A percentile compares a stretch with the other conserved stretches of the same genome.
These are phyloP conservation scores for Escarpia spicata DNA, from an alignment of 2,888 invertebrate species.

Conservation along the genomic window DNA sequence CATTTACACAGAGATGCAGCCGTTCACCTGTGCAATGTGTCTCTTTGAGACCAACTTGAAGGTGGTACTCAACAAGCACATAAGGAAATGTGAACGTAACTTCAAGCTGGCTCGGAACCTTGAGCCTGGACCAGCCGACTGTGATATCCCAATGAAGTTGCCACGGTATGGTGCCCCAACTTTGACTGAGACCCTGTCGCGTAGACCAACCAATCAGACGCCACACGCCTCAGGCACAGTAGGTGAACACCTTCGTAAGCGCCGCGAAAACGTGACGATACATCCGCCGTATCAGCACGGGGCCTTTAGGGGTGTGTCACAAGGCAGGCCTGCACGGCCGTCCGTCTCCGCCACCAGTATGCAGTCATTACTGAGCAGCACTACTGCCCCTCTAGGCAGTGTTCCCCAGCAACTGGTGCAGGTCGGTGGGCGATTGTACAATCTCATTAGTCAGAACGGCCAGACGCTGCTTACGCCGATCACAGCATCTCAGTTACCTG, in stretches of 20 bases:
- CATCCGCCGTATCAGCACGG: not conserved
- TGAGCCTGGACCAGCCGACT: slow-evolving; percentile 70
- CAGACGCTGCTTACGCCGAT: slow-evolving; percentile 28
- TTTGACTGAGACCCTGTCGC: not conserved
- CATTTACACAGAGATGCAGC: slow-evolving; percentile 48
- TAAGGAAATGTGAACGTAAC: slow-evolving; percentile 86
- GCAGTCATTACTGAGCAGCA: slow-evolving; percentile 24
- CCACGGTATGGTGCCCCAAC: not conserved
- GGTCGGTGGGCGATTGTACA: slow-evolving; percentile 31
- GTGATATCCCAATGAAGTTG: slow-evolving; percentile 39
- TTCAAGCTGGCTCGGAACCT: slow-evolving; percentile 86
- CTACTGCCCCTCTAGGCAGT: slow-evolving; percentile 26
- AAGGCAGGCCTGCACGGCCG: not conserved
- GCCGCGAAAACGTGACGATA: not conserved
- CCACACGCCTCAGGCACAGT: not conserved
- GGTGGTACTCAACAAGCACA: slow-evolving; percentile 85
- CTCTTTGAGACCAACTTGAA: slow-evolving; percentile 89
- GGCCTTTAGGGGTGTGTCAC: not conserved
- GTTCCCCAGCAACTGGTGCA: slow-evolving; percentile 28
- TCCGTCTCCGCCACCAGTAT: not conserved
- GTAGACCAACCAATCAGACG: not conserved
- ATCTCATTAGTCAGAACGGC: slow-evolving; percentile 25
- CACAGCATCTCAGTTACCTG: not conserved
- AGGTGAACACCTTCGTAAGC: not conserved
- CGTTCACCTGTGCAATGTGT: slow-evolving; percentile 83